Base-by-base conservation (phyloP, 2,888 invertebrate species). In the Ptilodon capucinus region DNA sequence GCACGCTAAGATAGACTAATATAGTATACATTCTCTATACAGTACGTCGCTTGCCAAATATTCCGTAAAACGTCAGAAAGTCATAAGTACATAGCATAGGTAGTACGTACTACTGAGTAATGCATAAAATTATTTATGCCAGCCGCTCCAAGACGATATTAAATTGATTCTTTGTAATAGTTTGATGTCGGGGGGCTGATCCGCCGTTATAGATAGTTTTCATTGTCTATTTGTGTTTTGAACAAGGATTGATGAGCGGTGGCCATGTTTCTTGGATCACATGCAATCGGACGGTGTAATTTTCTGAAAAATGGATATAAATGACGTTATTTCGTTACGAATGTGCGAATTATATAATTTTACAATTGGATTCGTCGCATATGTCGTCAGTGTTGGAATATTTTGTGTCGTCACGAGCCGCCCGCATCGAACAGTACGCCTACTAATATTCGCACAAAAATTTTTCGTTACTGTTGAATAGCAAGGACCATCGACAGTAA, bases 1-100 rank as follows among this genome's bases (percentile, higher is more conserved):
- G 76, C 80, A 78, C 76, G 76, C 76, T 79, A 74, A 74, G 77
- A 80, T 73, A 79, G 74, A 76, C 75, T 78, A 74, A 76, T 80
- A 71, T 76, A 73, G 75, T 79, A 76, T 77, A 78, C 82, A 78
- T 80, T 83, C 77, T 79, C 80, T 78, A 79, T 82, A 82, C 79
- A 84, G 83, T 86, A 81, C 80, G 86, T 85, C 79, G 86, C 86
- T 87, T 91, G 90, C 90, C 90, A 91, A 91, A 90, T 90, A 89
- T 84, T 89, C 89, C 86, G 86, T 90, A 89, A 89, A 90, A 91
- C 89, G 90, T 91, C 90, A 90, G 90, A 89, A 90, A 90, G 89
- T 87, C 86, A 79, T 82, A 89, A 82, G 88, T 90, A 89, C 89
- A 82, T 89, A 21, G 21, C 7, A 87, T 90, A 89, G 88, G 81